Evolutionary conservation across 2,113 vertebrate genomes (phyloP).

Genomic region (Leuciscus idus): DNA sequence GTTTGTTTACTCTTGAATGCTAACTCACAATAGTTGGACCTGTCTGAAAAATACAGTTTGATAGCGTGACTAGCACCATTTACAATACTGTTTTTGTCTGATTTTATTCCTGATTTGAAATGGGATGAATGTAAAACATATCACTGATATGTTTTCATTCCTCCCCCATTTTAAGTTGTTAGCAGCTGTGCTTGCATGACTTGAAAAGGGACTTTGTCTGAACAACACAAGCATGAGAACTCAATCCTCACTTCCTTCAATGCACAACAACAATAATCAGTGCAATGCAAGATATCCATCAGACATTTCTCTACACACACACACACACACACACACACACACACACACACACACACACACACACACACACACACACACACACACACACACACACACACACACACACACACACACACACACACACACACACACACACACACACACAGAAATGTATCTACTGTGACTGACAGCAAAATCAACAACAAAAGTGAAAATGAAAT

Average conservation of each 20-base stretch:
- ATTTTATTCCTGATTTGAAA: not conserved
- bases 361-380: not conserved
- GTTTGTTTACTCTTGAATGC: no score
- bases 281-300: not conserved
- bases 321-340: not conserved
- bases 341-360: not conserved
- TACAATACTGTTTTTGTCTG: no score
- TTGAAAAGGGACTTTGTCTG: not conserved
- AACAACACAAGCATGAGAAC: not conserved
- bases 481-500: not conserved
- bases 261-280: not conserved
- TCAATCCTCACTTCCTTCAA: not conserved
- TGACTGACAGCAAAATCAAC: conserved; percentile 5
- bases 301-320: not conserved
- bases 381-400: not conserved
- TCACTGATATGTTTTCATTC: not conserved
- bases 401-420: not conserved
- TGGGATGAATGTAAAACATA: not conserved
- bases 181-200: not conserved
- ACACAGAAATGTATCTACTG: not conserved
- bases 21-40: no score
- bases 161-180: not conserved
- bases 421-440: not conserved
- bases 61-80: no score
- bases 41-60: no score